Percentiles rank a stretch among this genome's conserved stretches.
Conservation (phyloP, 2,113 vertebrate genomes). For the Speoplatyrhinus poulsoni region DNA sequence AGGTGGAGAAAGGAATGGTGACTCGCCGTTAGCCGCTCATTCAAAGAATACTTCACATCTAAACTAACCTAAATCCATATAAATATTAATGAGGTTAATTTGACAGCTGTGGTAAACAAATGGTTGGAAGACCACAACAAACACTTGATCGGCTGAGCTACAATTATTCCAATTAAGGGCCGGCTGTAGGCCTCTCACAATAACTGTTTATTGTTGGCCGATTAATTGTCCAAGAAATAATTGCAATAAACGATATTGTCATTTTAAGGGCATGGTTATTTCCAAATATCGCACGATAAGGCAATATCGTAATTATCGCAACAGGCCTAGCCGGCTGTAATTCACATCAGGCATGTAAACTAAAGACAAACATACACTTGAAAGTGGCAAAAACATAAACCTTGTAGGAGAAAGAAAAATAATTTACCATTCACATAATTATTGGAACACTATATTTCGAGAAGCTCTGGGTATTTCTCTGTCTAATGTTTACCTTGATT, state of each 20-base stretch:
- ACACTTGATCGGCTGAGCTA: conserved; percentile 41
- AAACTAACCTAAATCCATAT: conserved; percentile 54
- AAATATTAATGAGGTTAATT: conserved; percentile 71
- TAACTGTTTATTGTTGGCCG: no score
- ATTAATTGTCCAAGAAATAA: no score
- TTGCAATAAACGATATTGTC: no score
- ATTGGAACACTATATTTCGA: background rate
- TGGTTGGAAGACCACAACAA: conserved; percentile 57
- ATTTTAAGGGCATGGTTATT: no score
- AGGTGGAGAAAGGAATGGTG: conserved; percentile 39
- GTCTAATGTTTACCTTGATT: conserved; percentile 81
- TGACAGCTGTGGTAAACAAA: conserved; percentile 66
- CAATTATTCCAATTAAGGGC: conserved; percentile 42
- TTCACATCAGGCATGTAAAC: no score
- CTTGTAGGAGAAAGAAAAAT: background rate
- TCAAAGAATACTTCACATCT: conserved; percentile 56
- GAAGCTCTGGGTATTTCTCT: background rate
- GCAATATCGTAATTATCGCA: no score
- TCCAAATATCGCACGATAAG: no score
- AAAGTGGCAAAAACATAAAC: conserved; percentile 10
- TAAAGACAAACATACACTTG: background rate
- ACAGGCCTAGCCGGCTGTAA: no score
- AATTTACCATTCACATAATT: background rate
- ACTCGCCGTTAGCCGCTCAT: conserved; percentile 54
- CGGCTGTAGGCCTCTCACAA: background rate